Conservation (phyloP, 2,113 vertebrate genomes). For the Urocolius indicus region DNA sequence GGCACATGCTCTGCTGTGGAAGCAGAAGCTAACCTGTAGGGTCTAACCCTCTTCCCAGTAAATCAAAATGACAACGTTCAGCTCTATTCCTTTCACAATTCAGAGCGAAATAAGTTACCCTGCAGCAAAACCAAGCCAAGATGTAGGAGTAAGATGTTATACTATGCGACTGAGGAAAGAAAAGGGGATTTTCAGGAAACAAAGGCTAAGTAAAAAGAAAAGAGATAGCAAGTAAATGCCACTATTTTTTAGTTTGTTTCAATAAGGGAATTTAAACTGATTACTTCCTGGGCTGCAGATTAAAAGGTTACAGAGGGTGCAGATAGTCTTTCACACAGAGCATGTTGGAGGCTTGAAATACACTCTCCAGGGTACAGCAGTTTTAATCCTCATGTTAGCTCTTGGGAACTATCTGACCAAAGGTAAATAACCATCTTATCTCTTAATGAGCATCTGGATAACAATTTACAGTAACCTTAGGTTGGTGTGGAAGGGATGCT, state of each 20-base stretch:
- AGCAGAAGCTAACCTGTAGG: background rate
- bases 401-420: background rate
- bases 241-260: background rate
- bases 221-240: background rate
- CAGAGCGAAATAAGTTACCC: background rate
- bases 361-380: background rate
- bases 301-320: slow-evolving; percentile 1
- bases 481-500: background rate
- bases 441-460: background rate
- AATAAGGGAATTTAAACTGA: background rate
- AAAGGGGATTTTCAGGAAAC: background rate
- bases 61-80: background rate
- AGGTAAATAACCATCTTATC: slow-evolving; percentile 14
- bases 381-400: background rate
- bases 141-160: background rate
- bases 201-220: slow-evolving; percentile 8
- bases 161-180: background rate
- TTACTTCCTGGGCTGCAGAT: background rate
- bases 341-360: background rate
- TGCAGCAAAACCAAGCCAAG: background rate
- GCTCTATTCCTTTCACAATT: background rate
- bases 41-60: background rate
- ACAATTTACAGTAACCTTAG: background rate
- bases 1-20: background rate
- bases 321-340: background rate